Conservation (phyloP, 2,797 vertebrate species). For the Kryptopterus vitreolus region DNA sequence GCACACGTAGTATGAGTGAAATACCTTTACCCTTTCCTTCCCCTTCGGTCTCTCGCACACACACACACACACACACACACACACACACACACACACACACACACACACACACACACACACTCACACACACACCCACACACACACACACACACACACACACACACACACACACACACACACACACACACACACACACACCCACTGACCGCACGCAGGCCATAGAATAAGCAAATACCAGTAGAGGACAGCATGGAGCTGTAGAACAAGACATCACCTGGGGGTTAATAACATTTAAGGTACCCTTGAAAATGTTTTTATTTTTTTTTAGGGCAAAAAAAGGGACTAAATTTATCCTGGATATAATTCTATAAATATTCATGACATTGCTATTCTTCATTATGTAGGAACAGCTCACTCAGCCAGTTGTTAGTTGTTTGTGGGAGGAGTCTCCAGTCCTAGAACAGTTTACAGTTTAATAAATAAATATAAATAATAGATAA, state of each 20-base stretch:
- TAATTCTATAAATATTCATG: background rate
- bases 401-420: too few species aligned
- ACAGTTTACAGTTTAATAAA: too few species aligned
- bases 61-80: background rate
- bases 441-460: background rate
- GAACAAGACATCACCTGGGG: background rate
- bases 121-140: background rate
- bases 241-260: constrained; percentile 53
- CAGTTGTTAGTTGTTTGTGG: background rate
- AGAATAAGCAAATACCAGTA: constrained; percentile 30
- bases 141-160: background rate
- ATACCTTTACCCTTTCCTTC: constrained; percentile 24
- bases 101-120: constrained; percentile 6
- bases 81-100: background rate
- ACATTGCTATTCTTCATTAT: too few species aligned
- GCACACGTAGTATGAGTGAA: constrained; percentile 31
- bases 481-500: background rate
- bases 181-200: background rate
- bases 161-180: background rate
- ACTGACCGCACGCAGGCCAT: background rate
- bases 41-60: constrained; percentile 10
- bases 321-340: background rate
- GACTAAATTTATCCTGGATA: too few species aligned
- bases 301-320: background rate
- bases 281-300: background rate